These are phyloP conservation scores for Caradrina kadenii DNA, from an alignment of 2,888 invertebrate species.

Conservation along the genomic window DNA sequence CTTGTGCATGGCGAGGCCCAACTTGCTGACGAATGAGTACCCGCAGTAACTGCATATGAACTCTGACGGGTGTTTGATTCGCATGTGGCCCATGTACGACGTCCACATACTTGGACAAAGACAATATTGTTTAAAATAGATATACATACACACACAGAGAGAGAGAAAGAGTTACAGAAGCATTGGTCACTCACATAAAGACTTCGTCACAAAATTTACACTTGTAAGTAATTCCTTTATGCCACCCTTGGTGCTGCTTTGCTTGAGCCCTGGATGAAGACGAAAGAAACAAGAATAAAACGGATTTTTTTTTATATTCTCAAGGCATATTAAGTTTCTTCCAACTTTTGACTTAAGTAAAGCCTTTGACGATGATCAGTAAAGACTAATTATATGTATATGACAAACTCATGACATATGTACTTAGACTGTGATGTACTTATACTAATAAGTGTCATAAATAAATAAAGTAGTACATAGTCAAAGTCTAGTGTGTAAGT, in stretches of 20 bases:
- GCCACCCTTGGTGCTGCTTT: constrained; percentile 86
- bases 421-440: no score
- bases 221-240: constrained; percentile 86
- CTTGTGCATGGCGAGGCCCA: constrained; percentile 85
- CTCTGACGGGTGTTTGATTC: constrained; percentile 88
- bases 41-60: constrained; percentile 86
- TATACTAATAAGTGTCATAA: no score
- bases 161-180: not conserved
- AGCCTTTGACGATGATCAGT: constrained; percentile 22
- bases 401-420: not conserved
- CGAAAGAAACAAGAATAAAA: no score
- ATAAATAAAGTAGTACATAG: not conserved
- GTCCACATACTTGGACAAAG: constrained; percentile 80
- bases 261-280: constrained; percentile 80
- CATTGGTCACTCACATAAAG: constrained; percentile 78
- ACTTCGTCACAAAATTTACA: constrained; percentile 86
- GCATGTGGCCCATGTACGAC: constrained; percentile 85
- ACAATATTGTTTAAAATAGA: not conserved
- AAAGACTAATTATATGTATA: not conserved
- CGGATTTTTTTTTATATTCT: no score
- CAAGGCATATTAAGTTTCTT: no score
- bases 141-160: no score
- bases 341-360: not conserved
- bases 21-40: constrained; percentile 85
- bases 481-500: not conserved